Evolutionary conservation across 1,140 invertebrate species (phyloP), one percentile per base, ranked within the genome.

Genomic region (Laupala kohalensis): DNA sequence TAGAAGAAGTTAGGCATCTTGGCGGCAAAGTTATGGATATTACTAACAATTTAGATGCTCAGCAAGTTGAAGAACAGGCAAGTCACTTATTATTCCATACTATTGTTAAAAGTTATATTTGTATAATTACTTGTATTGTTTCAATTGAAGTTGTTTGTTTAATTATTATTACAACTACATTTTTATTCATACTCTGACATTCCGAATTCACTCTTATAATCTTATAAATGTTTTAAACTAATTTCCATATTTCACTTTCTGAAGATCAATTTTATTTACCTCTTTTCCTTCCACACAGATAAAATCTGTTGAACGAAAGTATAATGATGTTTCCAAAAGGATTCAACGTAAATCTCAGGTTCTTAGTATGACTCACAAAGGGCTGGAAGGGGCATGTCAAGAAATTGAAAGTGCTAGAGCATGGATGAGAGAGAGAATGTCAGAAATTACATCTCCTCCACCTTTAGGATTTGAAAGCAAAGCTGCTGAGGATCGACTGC

Each of bases 51-150:
- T 81, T 93, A 63, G 95, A 96, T 79, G 89, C 90, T 0, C 93
- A 96, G 75, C 92, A 96, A 80, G 89, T 96, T 24, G 93, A 96
- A 78, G 94, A 96, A 78, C 90, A 92, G 83, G 84, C n/a, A n/a
- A n/a, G n/a, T n/a, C n/a, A n/a, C n/a, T n/a, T 85, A 79, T 53
- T 9, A 1, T 53, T 9, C 19, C 37, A 53, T 53, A 13, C 9
- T 53, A 19, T 13, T 13, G 19, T 53, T 53, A 19, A 53, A 53
- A 53, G 9, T 53, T 53, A 53, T 53, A 53, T 53, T 53, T 53
- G 19, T 53, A 4, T 53, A 53, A 53, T n/a, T n/a, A n/a, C n/a
- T n/a, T n/a, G n/a, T n/a, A n/a, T n/a, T n/a, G n/a, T n/a, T n/a
- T n/a, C n/a, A n/a, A n/a, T n/a, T n/a, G n/a, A n/a, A n/a, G n/a